These are phyloP conservation scores for Rhizomys pruinosus DNA, from an alignment of 2,113 vertebrate species.

Conservation along the genomic window DNA sequence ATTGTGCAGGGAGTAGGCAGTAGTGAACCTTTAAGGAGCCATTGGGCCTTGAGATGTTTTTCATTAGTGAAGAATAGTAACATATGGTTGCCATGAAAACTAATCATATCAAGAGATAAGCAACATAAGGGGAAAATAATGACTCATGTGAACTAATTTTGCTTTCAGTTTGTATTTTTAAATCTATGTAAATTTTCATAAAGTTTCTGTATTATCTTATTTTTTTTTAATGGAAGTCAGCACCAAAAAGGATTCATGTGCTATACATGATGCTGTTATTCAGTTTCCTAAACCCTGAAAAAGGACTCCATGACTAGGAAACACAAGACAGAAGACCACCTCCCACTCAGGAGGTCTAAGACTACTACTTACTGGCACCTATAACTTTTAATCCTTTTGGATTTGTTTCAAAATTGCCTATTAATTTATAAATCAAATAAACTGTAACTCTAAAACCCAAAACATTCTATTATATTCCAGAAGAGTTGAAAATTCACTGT, in stretches of 20 bases:
- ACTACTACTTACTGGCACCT: neutral
- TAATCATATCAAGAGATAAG: neutral
- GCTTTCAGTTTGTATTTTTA: constrained; percentile 36
- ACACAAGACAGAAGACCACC: neutral
- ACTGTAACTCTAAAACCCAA: neutral
- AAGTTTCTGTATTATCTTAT: neutral
- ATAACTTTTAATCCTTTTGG: constrained; percentile 39
- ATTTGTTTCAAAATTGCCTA: constrained; percentile 15
- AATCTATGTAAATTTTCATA: constrained; percentile 35
- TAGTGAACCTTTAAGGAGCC: neutral
- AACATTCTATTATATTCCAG: neutral
- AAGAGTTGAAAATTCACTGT: neutral
- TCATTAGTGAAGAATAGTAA: constrained; percentile 10
- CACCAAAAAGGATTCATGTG: neutral
- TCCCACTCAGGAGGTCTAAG: neutral
- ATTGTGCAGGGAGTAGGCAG: neutral
- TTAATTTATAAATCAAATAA: constrained; percentile 39
- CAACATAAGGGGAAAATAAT: neutral
- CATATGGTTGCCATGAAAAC: neutral
- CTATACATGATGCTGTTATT: neutral
- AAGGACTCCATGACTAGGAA: neutral
- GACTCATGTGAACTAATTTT: constrained; percentile 28
- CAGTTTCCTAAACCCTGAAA: constrained; percentile 1
- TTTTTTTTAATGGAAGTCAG: constrained; percentile 36
- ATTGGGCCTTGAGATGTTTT: neutral